A percentile compares a stretch with the other conserved stretches of the same genome.
Conservation (phyloP, 2,797 vertebrate genomes). For the Halcyon leucocephala region DNA sequence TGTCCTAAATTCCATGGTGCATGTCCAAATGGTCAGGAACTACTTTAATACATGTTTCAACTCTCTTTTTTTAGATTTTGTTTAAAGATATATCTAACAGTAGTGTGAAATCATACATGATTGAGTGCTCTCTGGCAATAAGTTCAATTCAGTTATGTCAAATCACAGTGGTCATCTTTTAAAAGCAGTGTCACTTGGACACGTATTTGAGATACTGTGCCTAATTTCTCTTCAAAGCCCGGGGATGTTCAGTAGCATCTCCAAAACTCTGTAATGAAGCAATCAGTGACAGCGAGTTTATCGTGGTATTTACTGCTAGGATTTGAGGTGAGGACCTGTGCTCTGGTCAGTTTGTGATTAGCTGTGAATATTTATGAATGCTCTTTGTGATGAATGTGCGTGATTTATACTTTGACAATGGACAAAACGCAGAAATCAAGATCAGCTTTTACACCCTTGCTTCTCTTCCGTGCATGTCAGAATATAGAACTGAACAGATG, state of each 20-base stretch:
- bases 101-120: background rate
- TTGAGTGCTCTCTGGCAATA: background rate
- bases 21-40: background rate
- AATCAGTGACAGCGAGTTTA: background rate
- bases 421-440: background rate
- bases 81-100: background rate
- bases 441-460: background rate
- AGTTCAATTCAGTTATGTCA: background rate
- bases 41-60: background rate
- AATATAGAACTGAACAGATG: background rate
- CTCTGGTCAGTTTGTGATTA: background rate
- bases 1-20: background rate
- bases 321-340: background rate
- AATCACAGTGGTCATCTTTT: background rate
- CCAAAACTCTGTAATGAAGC: slow-evolving; percentile 13
- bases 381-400: background rate
- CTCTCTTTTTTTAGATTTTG: background rate
- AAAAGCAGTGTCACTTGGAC: slow-evolving; percentile 12
- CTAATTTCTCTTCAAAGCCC: slow-evolving; percentile 9
- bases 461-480: background rate
- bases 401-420: background rate
- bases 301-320: background rate
- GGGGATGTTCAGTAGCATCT: slow-evolving; percentile 24
- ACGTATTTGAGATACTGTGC: background rate
- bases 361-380: slow-evolving; percentile 27